Conservation (phyloP, 23 tunicate species). For the Clavelina lepadiformis region DNA sequence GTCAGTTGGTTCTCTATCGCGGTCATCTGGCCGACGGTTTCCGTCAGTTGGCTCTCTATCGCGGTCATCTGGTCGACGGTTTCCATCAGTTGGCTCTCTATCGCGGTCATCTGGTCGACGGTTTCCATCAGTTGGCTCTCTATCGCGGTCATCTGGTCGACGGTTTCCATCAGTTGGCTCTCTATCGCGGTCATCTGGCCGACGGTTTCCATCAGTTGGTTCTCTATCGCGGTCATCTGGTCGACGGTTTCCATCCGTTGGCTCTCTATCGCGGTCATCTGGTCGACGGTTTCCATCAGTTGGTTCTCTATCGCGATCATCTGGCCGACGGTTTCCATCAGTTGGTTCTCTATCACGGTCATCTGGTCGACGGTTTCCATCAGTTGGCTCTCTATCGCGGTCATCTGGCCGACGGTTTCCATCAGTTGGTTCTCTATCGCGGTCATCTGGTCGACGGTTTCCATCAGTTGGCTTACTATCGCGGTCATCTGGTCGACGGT, state of each 20-base stretch:
- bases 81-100: neutral
- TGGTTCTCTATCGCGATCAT: neutral
- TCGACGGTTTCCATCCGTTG: neutral
- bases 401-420: neutral
- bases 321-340: neutral
- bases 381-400: neutral
- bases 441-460: neutral
- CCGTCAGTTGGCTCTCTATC: neutral
- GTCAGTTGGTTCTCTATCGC: neutral
- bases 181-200: neutral
- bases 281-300: neutral
- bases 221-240: neutral
- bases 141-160: neutral
- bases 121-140: neutral
- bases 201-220: neutral
- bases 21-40: neutral
- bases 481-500: neutral
- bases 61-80: neutral
- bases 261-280: neutral
- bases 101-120: neutral
- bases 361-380: neutral
- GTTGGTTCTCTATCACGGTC: neutral
- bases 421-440: neutral
- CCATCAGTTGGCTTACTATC: neutral
- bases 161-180: neutral